phyloP scores from a whole-genome alignment of 1,140 invertebrate genomes.

The Eubasilissa regina region DNA sequence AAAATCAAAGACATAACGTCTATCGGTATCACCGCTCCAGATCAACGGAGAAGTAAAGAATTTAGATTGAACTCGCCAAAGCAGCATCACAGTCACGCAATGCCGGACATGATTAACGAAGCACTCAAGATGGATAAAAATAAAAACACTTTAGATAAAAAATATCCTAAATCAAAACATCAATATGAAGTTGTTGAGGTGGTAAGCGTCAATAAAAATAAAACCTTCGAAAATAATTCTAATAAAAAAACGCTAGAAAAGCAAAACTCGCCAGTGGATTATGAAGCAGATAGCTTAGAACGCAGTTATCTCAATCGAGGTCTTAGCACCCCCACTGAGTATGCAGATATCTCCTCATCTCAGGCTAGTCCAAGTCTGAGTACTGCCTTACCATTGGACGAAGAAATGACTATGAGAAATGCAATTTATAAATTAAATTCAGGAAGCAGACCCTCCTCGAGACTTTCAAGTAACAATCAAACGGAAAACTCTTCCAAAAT shows the following conservation, averaged over 20 bases:
- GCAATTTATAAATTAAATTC: slow-evolving; percentile 76
- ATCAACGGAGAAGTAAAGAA: slow-evolving; percentile 45
- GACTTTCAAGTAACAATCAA: slow-evolving; percentile 71
- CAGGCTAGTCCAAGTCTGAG: slow-evolving; percentile 80
- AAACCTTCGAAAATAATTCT: neutral
- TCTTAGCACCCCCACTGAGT: slow-evolving; percentile 77
- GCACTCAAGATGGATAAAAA: slow-evolving; percentile 72
- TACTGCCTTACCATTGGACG: slow-evolving; percentile 81
- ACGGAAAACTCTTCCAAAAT: slow-evolving; percentile 64
- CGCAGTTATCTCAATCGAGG: slow-evolving; percentile 72
- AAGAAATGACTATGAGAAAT: slow-evolving; percentile 84
- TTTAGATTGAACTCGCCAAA: slow-evolving; percentile 21
- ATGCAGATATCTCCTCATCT: slow-evolving; percentile 75
- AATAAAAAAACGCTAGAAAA: slow-evolving; percentile 43
- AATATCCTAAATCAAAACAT: neutral
- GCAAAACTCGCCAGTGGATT: slow-evolving; percentile 71
- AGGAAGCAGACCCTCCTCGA: slow-evolving; percentile 74
- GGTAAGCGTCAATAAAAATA: neutral
- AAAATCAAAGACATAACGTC: slow-evolving; percentile 63
- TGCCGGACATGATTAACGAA: slow-evolving; percentile 77
- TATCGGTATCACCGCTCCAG: slow-evolving; percentile 62
- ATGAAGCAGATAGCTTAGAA: slow-evolving; percentile 87
- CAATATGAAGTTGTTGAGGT: slow-evolving; percentile 34
- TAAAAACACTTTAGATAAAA: neutral
- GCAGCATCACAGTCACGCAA: slow-evolving; percentile 67